Conservation (phyloP, 2,888 invertebrate genomes). For the Acrobasis suavella region DNA sequence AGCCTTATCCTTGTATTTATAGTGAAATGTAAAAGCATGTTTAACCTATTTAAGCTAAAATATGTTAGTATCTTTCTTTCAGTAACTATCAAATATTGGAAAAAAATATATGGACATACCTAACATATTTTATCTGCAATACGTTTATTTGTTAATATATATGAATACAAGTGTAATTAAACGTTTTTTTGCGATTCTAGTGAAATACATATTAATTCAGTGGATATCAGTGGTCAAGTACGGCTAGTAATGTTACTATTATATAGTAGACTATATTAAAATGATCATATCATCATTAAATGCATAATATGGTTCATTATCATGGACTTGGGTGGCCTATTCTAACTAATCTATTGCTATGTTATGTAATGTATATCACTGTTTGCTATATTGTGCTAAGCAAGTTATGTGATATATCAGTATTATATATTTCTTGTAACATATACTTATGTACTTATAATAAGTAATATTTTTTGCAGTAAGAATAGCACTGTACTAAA, state of each 20-base stretch:
- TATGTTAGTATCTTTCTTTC: too few relatives aligned
- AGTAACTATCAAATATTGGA: too few relatives aligned
- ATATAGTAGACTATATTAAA: not conserved
- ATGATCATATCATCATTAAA: constrained; percentile 10
- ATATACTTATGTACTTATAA: constrained; percentile 1
- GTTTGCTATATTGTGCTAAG: constrained; percentile 6
- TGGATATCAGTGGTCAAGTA: not conserved
- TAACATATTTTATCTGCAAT: too few relatives aligned
- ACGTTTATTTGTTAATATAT: too few relatives aligned
- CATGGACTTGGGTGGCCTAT: constrained; percentile 6
- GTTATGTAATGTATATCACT: constrained; percentile 3
- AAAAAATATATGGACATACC: too few relatives aligned
- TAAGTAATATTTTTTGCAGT: not conserved
- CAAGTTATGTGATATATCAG: constrained; percentile 1
- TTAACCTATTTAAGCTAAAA: too few relatives aligned
- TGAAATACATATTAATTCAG: too few relatives aligned
- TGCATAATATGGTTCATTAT: constrained; percentile 13
- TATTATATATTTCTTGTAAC: constrained; percentile 14
- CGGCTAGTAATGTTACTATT: not conserved
- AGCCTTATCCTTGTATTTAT: too few relatives aligned
- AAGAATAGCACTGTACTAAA: too few relatives aligned
- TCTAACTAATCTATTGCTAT: not conserved
- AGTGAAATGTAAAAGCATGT: too few relatives aligned
- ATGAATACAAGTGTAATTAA: too few relatives aligned
- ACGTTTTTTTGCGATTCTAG: too few relatives aligned